A percentile compares a stretch with the other conserved stretches of the same genome.
These are phyloP conservation scores for Nycticryphes semicollaris DNA, from an alignment of 2,113 vertebrate species.

Conservation along the genomic window DNA sequence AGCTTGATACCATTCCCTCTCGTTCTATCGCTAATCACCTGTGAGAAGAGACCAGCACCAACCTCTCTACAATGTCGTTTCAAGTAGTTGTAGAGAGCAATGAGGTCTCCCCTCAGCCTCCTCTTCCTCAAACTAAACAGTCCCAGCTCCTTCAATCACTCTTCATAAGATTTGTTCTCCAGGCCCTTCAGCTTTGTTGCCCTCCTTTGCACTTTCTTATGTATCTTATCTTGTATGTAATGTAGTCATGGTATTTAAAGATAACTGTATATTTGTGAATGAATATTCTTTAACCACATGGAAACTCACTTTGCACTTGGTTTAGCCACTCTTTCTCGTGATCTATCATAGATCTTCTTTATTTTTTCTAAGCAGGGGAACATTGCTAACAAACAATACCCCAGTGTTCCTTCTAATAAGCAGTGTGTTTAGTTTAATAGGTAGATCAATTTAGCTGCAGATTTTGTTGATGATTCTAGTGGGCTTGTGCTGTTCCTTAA, in stretches of 20 bases:
- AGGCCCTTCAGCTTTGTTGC: too few species aligned
- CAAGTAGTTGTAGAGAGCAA: too few species aligned
- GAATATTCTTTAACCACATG: not conserved
- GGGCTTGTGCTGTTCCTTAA: not conserved
- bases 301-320: not conserved
- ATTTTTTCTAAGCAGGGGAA: not conserved
- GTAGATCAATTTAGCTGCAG: not conserved
- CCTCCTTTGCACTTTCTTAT: too few species aligned
- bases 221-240: not conserved
- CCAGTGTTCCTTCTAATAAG: not conserved
- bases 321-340: not conserved
- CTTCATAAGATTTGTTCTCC: too few species aligned
- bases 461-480: not conserved
- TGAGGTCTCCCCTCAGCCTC: too few species aligned
- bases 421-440: not conserved
- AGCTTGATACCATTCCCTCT: too few species aligned
- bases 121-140: too few species aligned
- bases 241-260: not conserved
- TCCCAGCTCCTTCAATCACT: too few species aligned
- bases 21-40: too few species aligned
- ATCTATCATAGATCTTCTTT: not conserved
- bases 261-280: not conserved
- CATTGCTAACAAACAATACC: not conserved
- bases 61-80: too few species aligned
- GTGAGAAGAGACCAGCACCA: too few species aligned